Evolutionary conservation across 2,113 vertebrate genomes (phyloP), one percentile per base, ranked within the genome.

Genomic region (Neomonachus schauinslandi): DNA sequence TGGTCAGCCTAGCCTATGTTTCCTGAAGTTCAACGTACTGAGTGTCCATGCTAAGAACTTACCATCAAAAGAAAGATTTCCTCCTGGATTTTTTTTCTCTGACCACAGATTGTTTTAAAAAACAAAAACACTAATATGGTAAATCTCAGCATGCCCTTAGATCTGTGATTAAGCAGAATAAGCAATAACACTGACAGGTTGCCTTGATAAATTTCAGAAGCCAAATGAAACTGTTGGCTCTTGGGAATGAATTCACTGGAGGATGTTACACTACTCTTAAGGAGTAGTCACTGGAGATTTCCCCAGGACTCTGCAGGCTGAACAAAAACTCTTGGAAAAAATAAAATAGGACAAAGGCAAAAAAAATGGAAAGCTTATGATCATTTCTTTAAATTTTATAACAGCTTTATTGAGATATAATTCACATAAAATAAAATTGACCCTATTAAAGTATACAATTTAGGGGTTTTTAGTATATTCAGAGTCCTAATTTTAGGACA

Each of bases 161-260:
- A 93, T 80, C 71, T 96, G 72, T 95, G 95, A 94, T 98, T 92
- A 96, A 97, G 53, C 92, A 95, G 42, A 63, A 97, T 92, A 92
- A 96, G 69, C 76, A 95, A 84, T 92, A 96, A 95, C 57, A 76
- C 39, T 97, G 97, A 98, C 96, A 97, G 96, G 80, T 42, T 98
- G 93, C 82, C 85, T 91, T 94, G 86, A 97, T 96, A 97, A 63
- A 96, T 96, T 96, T 97, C 97, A 93, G 65, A 97, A 97, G 53
- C 87, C 90, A 97, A 95, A 93, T 85, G 83, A 95, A 95, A 96
- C 28, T 55, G 19, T 71, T 95, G 95, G 84, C 97, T 93, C 96
- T 76, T 96, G 97, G 97, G 97, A 98, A 96, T 51, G 71, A 96
- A 97, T 96, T 87, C 97, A 95, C 74, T 93, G 84, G 94, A 96